A percentile compares a stretch with the other conserved stretches of the same genome.
These are phyloP conservation scores for Oncorhynchus clarkii DNA, from an alignment of 2,113 vertebrate genomes.

Conservation along the genomic window DNA sequence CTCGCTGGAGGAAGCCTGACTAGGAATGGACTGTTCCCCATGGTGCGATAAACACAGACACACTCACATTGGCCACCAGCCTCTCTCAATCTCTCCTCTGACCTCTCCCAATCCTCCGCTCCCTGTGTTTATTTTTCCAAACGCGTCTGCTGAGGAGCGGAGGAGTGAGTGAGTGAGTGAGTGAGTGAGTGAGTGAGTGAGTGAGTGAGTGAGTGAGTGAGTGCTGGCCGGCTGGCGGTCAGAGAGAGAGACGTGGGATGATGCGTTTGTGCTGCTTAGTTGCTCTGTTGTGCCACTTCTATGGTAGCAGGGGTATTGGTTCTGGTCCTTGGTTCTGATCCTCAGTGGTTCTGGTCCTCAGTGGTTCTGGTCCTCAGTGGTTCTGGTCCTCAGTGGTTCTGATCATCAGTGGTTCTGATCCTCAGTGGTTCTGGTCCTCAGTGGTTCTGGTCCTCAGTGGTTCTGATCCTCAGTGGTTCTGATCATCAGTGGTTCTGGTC, in stretches of 20 bases:
- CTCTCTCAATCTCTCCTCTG: slow-evolving; percentile 11
- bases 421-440: no score
- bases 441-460: no score
- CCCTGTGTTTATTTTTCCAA: slow-evolving; percentile 57
- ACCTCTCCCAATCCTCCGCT: slow-evolving; percentile 12
- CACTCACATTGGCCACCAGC: slow-evolving; percentile 8
- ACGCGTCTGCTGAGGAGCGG: slow-evolving; percentile 32
- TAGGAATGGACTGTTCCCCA: no score
- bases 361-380: no score
- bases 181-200: not conserved
- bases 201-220: not conserved
- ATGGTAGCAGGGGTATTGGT: no score
- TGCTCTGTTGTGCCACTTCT: not conserved
- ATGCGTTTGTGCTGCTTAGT: not conserved
- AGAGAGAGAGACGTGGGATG: no score
- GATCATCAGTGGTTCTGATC: not conserved
- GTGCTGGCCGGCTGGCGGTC: not conserved
- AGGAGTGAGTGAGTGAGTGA: not conserved
- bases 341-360: no score
- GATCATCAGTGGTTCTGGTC: slow-evolving; percentile 4
- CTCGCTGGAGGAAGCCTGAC: no score
- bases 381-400: not conserved
- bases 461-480: not conserved
- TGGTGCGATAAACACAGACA: slow-evolving; percentile 15
- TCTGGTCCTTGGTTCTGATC: no score